These are phyloP conservation scores for Lepus timidus DNA, from an alignment of 2,113 vertebrate genomes.

Conservation along the genomic window DNA sequence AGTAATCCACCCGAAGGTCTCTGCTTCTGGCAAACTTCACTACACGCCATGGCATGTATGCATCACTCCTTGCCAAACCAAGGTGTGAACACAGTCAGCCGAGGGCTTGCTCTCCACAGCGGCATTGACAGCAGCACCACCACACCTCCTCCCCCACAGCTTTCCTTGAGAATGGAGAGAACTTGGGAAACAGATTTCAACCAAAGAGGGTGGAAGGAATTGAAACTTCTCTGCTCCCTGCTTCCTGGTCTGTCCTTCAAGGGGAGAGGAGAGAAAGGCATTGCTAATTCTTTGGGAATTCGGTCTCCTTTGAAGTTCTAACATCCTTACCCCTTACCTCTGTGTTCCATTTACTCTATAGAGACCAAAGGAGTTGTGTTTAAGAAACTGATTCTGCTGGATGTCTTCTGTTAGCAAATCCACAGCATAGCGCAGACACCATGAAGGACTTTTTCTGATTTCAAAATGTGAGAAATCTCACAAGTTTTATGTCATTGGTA, in stretches of 20 bases:
- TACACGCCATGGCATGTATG: background rate
- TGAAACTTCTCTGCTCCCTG: background rate
- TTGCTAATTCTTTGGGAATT: background rate
- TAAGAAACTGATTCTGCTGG: background rate
- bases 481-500: background rate
- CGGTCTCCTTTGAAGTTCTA: background rate
- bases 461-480: slow-evolving; percentile 9
- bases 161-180: background rate
- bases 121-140: background rate
- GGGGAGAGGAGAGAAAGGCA: background rate
- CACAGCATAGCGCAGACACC: background rate
- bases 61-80: background rate
- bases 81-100: background rate
- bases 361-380: background rate
- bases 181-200: slow-evolving; percentile 35
- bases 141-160: background rate
- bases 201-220: slow-evolving; percentile 17
- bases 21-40: background rate
- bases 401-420: background rate
- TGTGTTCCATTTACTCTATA: background rate
- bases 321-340: background rate
- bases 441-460: background rate
- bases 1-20: slow-evolving; percentile 39
- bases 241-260: slow-evolving; percentile 11
- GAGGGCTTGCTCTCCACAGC: background rate